Conservation (phyloP, 2,797 vertebrate species). For the Cichlasoma orientale region DNA sequence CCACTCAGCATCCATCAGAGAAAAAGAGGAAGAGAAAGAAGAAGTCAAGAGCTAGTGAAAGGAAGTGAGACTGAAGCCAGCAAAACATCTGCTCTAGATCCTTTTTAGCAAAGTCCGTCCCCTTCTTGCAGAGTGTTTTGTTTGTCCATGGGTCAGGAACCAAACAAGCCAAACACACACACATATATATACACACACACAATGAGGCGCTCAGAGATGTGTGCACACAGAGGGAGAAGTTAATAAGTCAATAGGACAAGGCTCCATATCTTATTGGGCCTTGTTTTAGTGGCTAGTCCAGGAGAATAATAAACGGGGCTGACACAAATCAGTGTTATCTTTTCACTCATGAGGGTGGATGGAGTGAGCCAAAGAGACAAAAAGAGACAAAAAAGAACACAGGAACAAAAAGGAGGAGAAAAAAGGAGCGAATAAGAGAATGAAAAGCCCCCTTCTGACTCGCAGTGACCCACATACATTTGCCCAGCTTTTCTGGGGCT, state of each 20-base stretch:
- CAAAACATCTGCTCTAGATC: conserved; percentile 81
- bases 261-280: conserved; percentile 76
- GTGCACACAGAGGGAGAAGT: conserved; percentile 64
- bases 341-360: conserved; percentile 74
- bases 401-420: conserved; percentile 62
- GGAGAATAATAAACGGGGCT: conserved; percentile 73
- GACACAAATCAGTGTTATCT: conserved; percentile 82
- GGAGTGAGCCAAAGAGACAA: conserved; percentile 64
- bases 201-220: conserved; percentile 46
- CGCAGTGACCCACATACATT: conserved; percentile 79
- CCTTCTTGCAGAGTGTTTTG: conserved; percentile 62
- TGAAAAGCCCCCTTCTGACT: conserved; percentile 80
- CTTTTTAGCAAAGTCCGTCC: conserved; percentile 63
- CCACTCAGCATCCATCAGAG: conserved; percentile 48
- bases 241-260: conserved; percentile 77
- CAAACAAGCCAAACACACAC: conserved; percentile 48
- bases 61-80: conserved; percentile 82
- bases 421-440: conserved; percentile 66
- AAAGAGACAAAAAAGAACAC: conserved; percentile 66
- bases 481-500: conserved; percentile 78
- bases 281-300: conserved; percentile 56
- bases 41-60: conserved; percentile 76
- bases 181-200: conserved; percentile 20
- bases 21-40: conserved; percentile 83
- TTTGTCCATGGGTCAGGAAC: conserved; percentile 70